These are phyloP conservation scores for Pheosia gnoma DNA, from an alignment of 2,888 invertebrate genomes.

Conservation along the genomic window DNA sequence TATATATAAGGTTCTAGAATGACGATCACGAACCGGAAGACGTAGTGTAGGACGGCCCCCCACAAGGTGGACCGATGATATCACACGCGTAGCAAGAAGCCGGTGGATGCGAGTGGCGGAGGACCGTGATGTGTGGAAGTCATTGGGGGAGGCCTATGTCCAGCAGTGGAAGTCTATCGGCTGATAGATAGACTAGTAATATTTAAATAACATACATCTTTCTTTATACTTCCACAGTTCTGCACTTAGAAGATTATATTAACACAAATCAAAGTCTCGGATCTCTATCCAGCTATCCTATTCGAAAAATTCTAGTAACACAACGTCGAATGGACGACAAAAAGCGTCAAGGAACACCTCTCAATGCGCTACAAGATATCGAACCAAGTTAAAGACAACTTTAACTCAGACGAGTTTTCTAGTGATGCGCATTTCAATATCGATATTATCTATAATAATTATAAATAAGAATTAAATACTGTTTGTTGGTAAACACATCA, in stretches of 20 bases:
- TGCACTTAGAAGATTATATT: background rate
- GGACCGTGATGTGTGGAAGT: too few species aligned
- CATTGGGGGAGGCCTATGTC: too few species aligned
- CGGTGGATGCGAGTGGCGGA: too few species aligned
- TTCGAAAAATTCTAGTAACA: slow-evolving; percentile 30
- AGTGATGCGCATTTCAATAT: slow-evolving; percentile 34
- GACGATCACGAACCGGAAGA: too few species aligned
- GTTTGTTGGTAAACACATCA: too few species aligned
- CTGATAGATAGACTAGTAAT: too few species aligned
- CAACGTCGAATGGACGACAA: slow-evolving; percentile 34
- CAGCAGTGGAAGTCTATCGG: too few species aligned
- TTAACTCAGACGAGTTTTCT: slow-evolving; percentile 47
- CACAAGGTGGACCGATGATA: too few species aligned
- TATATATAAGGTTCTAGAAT: too few species aligned
- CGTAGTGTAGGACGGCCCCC: too few species aligned
- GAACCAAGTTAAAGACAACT: slow-evolving; percentile 53
- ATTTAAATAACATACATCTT: too few species aligned
- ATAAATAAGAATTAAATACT: background rate
- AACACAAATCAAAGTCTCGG: slow-evolving; percentile 16
- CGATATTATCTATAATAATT: slow-evolving; percentile 14
- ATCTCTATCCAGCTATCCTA: slow-evolving; percentile 14
- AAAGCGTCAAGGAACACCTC: slow-evolving; percentile 39
- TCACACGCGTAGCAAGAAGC: too few species aligned
- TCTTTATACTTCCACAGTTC: background rate
- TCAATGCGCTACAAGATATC: slow-evolving; percentile 44